phyloP scores from a whole-genome alignment of 2,113 vertebrate species.

The Pelobates fuscus region DNA sequence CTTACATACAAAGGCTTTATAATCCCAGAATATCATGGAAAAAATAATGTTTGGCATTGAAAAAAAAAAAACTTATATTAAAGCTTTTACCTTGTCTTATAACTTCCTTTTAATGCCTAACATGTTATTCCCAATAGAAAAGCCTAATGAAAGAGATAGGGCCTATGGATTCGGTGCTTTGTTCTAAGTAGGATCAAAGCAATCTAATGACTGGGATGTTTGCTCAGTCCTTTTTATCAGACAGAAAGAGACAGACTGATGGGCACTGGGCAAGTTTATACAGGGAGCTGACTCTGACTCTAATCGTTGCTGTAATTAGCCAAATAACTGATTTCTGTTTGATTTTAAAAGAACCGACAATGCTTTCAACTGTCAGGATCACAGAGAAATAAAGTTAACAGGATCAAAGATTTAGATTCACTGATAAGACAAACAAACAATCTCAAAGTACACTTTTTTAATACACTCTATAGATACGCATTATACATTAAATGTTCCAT shows the following conservation, averaged over 20 bases:
- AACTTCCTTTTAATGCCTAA: too few species aligned
- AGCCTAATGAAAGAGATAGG: too few species aligned
- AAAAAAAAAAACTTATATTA: too few species aligned
- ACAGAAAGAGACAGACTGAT: constrained; percentile 12
- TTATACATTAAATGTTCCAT: too few species aligned
- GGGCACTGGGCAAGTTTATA: background rate
- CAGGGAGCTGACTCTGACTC: background rate
- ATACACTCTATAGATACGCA: too few species aligned
- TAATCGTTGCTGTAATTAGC: constrained; percentile 22
- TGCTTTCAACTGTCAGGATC: constrained; percentile 15
- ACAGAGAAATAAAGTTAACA: constrained; percentile 3
- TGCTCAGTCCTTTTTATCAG: constrained; percentile 1
- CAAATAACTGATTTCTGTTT: constrained; percentile 7
- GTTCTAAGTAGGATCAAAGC: constrained; percentile 21
- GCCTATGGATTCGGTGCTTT: constrained; percentile 17
- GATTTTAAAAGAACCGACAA: background rate
- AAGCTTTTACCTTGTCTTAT: too few species aligned
- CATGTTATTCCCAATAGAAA: too few species aligned
- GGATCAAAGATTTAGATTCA: constrained; percentile 14
- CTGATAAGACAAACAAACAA: constrained; percentile 1
- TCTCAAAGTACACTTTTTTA: too few species aligned
- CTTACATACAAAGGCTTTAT: too few species aligned
- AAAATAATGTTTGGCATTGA: too few species aligned
- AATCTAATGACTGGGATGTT: constrained; percentile 21
- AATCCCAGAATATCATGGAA: too few species aligned